These are phyloP conservation scores for Amphimedon queenslandica DNA, from an alignment of 37 sponge, comb jelly and placozoan genomes.

Conservation along the genomic window DNA sequence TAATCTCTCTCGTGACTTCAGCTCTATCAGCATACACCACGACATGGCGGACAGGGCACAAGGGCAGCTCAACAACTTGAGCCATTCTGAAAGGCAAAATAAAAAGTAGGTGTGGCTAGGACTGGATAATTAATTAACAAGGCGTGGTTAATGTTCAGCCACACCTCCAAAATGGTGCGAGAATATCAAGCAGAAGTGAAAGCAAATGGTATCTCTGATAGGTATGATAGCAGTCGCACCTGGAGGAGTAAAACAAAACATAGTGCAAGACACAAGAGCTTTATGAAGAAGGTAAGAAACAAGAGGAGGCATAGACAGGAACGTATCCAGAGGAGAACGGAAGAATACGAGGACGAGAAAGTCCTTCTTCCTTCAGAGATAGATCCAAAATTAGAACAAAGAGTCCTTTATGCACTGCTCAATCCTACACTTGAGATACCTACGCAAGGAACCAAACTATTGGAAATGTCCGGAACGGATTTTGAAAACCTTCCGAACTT, in stretches of 20 bases:
- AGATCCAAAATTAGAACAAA: not conserved
- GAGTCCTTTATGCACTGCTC: constrained; percentile 15
- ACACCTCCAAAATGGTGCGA: too few relatives aligned
- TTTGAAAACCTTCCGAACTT: not conserved
- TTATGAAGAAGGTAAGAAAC: not conserved
- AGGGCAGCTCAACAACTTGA: constrained; percentile 30
- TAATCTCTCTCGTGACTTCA: constrained; percentile 56
- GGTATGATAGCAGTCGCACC: too few relatives aligned
- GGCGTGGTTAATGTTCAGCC: too few relatives aligned
- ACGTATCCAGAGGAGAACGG: too few relatives aligned
- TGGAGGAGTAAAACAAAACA: too few relatives aligned
- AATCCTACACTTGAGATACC: constrained; percentile 45
- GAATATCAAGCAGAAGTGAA: too few relatives aligned
- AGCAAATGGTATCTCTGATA: too few relatives aligned
- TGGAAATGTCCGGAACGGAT: not conserved
- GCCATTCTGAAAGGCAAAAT: too few relatives aligned
- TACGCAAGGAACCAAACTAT: not conserved
- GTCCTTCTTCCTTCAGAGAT: not conserved
- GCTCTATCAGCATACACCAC: constrained; percentile 73
- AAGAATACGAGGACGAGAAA: too few relatives aligned
- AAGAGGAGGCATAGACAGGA: not conserved
- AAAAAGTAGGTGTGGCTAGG: too few relatives aligned
- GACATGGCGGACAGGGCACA: constrained; percentile 43
- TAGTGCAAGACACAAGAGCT: too few relatives aligned
- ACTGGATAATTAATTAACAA: too few relatives aligned